phyloP scores from a whole-genome alignment of 2,888 invertebrate species.

The Apantesis nais region DNA sequence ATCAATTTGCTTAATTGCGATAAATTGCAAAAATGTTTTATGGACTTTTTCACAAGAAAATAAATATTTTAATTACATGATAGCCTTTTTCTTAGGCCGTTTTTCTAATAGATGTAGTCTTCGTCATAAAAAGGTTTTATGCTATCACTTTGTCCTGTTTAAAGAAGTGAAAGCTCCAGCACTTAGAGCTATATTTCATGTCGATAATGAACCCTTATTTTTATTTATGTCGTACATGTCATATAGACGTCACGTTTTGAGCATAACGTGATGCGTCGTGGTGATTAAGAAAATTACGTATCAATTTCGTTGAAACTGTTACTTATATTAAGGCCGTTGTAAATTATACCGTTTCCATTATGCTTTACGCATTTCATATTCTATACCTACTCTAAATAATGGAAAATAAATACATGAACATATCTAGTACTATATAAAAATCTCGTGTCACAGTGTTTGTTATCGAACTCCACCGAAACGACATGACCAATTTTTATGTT shows the following conservation, averaged over 20 bases:
- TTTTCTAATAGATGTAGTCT: background rate
- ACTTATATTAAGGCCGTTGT: constrained; percentile 15
- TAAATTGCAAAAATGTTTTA: no score
- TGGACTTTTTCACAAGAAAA: background rate
- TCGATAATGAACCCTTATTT: constrained; percentile 50
- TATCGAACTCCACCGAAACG: no score
- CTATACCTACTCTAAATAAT: background rate
- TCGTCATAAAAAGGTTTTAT: constrained; percentile 15
- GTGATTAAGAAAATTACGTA: constrained; percentile 49
- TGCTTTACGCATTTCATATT: background rate
- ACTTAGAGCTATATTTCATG: constrained; percentile 32
- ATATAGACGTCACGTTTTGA: constrained; percentile 59
- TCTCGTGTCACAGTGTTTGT: no score
- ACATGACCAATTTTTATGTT: no score
- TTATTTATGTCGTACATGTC: constrained; percentile 52
- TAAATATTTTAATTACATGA: background rate
- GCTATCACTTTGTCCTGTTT: constrained; percentile 24
- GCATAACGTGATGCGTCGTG: constrained; percentile 50
- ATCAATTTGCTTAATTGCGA: no score
- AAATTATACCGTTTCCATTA: constrained; percentile 18
- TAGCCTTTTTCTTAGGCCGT: background rate
- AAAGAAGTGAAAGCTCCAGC: constrained; percentile 39
- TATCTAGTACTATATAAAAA: no score
- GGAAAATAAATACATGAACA: no score
- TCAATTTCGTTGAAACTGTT: constrained; percentile 31